Conservation (phyloP, 2,113 vertebrate genomes). For the Halcyon senegalensis region DNA sequence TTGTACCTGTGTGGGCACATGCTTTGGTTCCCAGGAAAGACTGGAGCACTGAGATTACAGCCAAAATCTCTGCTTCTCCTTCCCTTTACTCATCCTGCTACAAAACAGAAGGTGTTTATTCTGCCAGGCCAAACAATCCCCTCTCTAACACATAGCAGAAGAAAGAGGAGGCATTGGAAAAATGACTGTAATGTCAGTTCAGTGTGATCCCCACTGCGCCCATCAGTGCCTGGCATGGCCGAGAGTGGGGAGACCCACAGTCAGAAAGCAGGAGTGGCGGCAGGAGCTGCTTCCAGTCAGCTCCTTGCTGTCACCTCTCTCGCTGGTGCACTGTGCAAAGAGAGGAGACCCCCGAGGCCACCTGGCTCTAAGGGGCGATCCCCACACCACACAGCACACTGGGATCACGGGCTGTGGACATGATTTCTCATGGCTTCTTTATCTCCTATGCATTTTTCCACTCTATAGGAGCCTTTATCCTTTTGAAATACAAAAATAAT, state of each 20-base stretch:
- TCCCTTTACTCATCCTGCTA: neutral
- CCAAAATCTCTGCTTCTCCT: neutral
- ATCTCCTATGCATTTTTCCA: neutral
- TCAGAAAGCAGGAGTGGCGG: fast-evolving
- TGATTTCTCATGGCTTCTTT: neutral
- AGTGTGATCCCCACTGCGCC: neutral
- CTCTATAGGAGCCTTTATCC: neutral
- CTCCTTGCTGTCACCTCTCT: fast-evolving
- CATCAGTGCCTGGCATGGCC: neutral
- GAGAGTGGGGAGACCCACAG: neutral
- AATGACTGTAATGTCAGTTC: neutral
- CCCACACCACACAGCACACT: fast-evolving
- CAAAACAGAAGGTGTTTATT: neutral
- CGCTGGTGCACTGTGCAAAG: neutral
- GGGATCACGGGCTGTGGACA: neutral
- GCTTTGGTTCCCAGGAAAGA: neutral
- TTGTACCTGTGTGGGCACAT: no score
- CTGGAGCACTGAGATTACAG: neutral
- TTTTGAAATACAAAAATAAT: neutral
- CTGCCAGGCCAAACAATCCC: neutral
- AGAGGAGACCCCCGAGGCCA: neutral
- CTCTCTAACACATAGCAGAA: neutral
- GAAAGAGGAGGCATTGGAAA: neutral
- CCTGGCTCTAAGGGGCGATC: neutral
- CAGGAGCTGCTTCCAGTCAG: fast-evolving